Evolutionary conservation across 2,888 invertebrate species (phyloP), one percentile per base, ranked within the genome.

Genomic region (Drepana falcataria): DNA sequence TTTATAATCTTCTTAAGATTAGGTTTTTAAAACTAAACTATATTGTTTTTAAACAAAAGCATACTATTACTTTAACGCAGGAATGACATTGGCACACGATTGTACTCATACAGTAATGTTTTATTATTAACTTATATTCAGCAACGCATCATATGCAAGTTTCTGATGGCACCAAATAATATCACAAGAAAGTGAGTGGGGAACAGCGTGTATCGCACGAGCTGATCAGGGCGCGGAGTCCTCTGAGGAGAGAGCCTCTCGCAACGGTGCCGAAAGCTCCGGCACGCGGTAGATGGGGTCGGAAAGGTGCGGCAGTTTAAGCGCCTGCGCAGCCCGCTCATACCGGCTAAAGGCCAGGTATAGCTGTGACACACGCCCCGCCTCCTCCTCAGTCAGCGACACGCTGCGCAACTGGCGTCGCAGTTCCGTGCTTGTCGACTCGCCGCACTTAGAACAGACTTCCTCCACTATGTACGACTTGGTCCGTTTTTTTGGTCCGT

Each of bases 241-340:
- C 21, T 21, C 21, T 1, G 78, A 76, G 47, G 81, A 75, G n/a
- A 87, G 74, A 35, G 84, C 80, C 48, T 80, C 77, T 34, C 77
- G 79, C 40, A 87, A 68, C 5, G 82, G 76, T 21, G 65, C 59
- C 2, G 91, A 87, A 35, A 87, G 65, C 54, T 88, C 89, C 0
- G 91, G 91, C 59, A 82, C 60, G 55, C 64, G 72, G 66, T 87
- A 91, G 54, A 90, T 87, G 4, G 89, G 81, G 62, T 91, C 87
- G 3, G 87, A 72, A 9, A 85, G 66, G 0, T 88, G 85, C n/a
- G 90, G 91, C 68, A 91, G 65, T 56, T 64, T 64, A 53, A 91
- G 65, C 52, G 84, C 81, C 51, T 80, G 80, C 47, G 67, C 70
- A 0, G 87, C 81, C 60, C 80, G 83, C 71, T 89, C 86, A 58